Base-by-base conservation (phyloP, 2,797 vertebrate genomes). In the Loris lydekkerianus region DNA sequence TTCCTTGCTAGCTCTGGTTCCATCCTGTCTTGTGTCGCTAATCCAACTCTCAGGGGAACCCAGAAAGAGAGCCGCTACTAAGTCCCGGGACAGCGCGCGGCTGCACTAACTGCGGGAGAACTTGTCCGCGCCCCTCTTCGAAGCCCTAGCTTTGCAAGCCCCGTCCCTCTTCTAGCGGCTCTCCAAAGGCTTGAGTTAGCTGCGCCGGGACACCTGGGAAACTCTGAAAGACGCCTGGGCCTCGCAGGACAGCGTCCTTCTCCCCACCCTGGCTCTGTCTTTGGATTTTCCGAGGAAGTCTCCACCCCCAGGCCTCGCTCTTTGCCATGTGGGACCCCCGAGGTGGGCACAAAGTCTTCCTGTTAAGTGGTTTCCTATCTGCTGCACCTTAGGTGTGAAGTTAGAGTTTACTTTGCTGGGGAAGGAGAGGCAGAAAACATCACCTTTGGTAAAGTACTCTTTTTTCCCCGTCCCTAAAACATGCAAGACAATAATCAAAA, bases 11-110 rank as follows among this genome's bases (percentile, higher is more conserved):
- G 49, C 29, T 70, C 53, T 9, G 65, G 70, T 27, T 20, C 46
- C 63, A 8, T 65, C 31, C 1, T 0, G 23, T 25, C 37, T 17
- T 2, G 27, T 58, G 15, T 18, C 69, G 5, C 2, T 7, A 2
- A 63, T 63, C 75, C 4, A 20, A 11, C 8, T 4, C 6, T 3
- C 13, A 46, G n/a, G 10, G 2, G 40, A 60, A 18, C 27, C 25
- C 34, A 60, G 63, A 43, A 73, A 83, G 53, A 27, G n/a, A 56
- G 5, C 70, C 10, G 7, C 31, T 10, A 1, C 77, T 9, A 25
- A 31, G 53, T 34, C 34, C 46, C 46, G 1, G 2, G 61, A 25
- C 13, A 11, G 13, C 31, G 4, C 49, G 15, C 27, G 7, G 29
- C n/a, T 34, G 34, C 31, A 46, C 37, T 56, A 20, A 46, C 58